Base-by-base conservation (phyloP, 2,888 invertebrate species). In the Choreutis nemorana region DNA sequence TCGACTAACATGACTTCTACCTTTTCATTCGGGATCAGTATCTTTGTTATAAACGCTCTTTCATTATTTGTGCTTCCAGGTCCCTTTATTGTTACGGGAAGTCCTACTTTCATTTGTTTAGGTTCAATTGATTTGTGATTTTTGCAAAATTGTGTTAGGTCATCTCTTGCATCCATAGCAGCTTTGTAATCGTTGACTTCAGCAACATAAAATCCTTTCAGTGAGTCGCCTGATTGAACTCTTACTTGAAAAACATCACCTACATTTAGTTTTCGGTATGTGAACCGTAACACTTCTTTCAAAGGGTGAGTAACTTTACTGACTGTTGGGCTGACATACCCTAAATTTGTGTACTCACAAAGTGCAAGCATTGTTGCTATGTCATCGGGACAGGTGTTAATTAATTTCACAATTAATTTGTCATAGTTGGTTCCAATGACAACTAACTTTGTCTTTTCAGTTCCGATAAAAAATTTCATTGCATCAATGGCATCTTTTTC, bases 341-440 rank as follows among this genome's bases (percentile, higher is more conserved):
- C 46, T 14, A 48, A 21, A 4, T 33, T 36, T 6, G 48, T 36
- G 16, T 40, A 43, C 2, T 39, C 45, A 3, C 41, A 34, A 8
- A 44, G 29, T 1, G 48, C 48, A 4, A 56, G 22, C 42, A 50
- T 33, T 5, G 49, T 50, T 2, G 49, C 41, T 13, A 56, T 48
- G 26, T 53, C 51, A 26, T 52, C 43, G 4, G 51, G 47, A 4
- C 47, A 41, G 2, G 46, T 34, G 29, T 51, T 52, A 12, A 36
- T 21, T 11, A 53, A 28, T 18, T 45, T 39, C 2, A 55, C 51
- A 3, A 44, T 22, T 6, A 46, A 31, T 10, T 36, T 32, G 8
- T 42, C 38, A 3, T 28, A 13, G 1, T 21, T 37, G 20, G 38
- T 44, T 3, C 33, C 43, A 34, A 34, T 35, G 3, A 53, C 31